Conservation (phyloP, 2,113 vertebrate genomes). For the Copsychus sechellarum region DNA sequence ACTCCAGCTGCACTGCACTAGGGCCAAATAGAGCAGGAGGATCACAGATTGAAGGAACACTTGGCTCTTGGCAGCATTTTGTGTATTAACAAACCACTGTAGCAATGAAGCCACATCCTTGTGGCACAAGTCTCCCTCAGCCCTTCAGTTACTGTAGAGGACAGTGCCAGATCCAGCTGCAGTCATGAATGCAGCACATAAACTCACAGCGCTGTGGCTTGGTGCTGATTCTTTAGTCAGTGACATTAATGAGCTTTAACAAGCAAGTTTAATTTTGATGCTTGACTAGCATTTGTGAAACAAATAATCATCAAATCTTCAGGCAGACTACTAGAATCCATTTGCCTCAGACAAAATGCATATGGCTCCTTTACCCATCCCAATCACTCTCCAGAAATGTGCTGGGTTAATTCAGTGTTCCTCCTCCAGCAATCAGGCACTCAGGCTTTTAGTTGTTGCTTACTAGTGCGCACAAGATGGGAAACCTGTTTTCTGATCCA, state of each 20-base stretch:
- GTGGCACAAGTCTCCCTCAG: not conserved
- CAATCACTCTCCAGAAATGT: rapidly evolving
- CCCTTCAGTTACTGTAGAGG: rapidly evolving
- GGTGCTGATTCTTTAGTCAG: no score
- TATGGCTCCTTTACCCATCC: not conserved
- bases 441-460: not conserved
- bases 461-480: no score
- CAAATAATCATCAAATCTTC: not conserved
- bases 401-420: not conserved
- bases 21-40: rapidly evolving
- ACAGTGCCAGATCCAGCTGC: not conserved
- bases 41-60: not conserved
- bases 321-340: not conserved
- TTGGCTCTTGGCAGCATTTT: rapidly evolving
- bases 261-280: not conserved
- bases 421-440: no score
- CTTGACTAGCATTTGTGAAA: no score
- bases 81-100: not conserved
- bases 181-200: rapidly evolving
- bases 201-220: rapidly evolving
- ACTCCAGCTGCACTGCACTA: not conserved
- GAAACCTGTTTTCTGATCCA: not conserved
- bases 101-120: rapidly evolving
- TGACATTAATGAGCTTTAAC: rapidly evolving
- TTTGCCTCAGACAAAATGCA: rapidly evolving